Base-by-base conservation (phyloP, 2,113 vertebrate species). In the Amblyopsis rosae region DNA sequence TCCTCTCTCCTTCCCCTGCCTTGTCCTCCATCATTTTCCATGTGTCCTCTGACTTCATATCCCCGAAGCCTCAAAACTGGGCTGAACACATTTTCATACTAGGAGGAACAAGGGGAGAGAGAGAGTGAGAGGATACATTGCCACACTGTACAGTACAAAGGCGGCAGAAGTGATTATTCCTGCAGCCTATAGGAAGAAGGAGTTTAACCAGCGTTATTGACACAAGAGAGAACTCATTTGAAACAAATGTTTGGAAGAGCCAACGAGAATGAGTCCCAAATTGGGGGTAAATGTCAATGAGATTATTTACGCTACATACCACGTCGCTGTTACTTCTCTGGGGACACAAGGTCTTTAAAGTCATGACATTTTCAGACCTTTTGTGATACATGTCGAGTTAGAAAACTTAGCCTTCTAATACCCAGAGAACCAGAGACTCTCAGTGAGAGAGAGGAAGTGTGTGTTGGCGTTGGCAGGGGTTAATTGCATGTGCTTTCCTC, bases 21-120 rank as follows among this genome's bases (percentile, higher is more conserved):
- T 86, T 46, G 87, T 89, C 90, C 87, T 91, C 91, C 86, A 84
- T 75, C 82, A 80, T 69, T 69, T 83, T 87, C 82, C 79, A 82
- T 77, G 74, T 81, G 80, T 84, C 84, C 74, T 88, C 82, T 77
- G 35, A 77, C 80, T 81, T 86, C 73, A 82, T 73, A 60, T 90
- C 89, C 86, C 85, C 67, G 77, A 69, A 79, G 89, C 73, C 76
- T 86, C 54, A 69, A 85, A 92, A 86, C 78, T 89, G 85, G 90
- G 85, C 89, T 89, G 82, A 79, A 82, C 81, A 67, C 76, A 87
- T 86, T 90, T 89, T 78, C 79, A 80, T 82, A 80, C 45, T 47
- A 19, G 45, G 67, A 63, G 17, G 12, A 83, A 70, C 75, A 59
- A 49, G 57, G 64, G 57, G 19, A 82, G 67, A 45, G 58, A 72